Base-by-base conservation (phyloP, 2,113 vertebrate genomes). In the Trichomycterus rosablanca region DNA sequence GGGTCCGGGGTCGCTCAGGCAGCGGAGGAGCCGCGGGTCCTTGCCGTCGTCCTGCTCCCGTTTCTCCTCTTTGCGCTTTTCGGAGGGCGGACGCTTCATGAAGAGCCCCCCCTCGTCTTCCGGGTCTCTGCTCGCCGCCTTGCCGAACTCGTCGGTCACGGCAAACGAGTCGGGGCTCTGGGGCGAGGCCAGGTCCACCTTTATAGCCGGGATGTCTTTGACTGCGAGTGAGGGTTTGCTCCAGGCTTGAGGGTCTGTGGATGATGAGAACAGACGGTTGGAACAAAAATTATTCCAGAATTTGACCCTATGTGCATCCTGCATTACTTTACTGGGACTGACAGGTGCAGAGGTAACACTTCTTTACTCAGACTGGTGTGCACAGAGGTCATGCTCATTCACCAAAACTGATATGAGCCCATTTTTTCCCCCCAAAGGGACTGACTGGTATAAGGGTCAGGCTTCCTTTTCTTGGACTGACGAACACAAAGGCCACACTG, bases 1-100 rank as follows among this genome's bases (percentile, higher is more conserved):
- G 0, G 96, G 95, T 16, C 96, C 96, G 0, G 96, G 95, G 82
- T 97, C 95, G 6, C 96, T 99, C 73, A 99, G 86, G 75, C 94
- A 98, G 49, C 96, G 89, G 66, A 81, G 84, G 58, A 98, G 88
- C 53, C 91, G 83, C 73, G 88, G 91, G 16, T 85, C 89, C 70
- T 83, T 84, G 19, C 79, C 74, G 53, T 81, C 83, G 49, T 89
- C 87, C 0, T 68, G 59, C 7, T 78, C 87, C 0, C 81, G 84
- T 0, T 77, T 80, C 0, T 85, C 61, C 7, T 48, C 76, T 0
- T 80, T 83, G 19, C 75, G 80, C 0, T 86, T 79, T 81, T 23
- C 85, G 26, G 66, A 0, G 86, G 74, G n/a, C 28, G 84, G 80
- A 48, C 76, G 75, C 22, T 75, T 83, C 88, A 97, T 97, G 69